These are phyloP conservation scores for Lepidonotus clava DNA, from an alignment of 2,888 invertebrate genomes.

Conservation along the genomic window DNA sequence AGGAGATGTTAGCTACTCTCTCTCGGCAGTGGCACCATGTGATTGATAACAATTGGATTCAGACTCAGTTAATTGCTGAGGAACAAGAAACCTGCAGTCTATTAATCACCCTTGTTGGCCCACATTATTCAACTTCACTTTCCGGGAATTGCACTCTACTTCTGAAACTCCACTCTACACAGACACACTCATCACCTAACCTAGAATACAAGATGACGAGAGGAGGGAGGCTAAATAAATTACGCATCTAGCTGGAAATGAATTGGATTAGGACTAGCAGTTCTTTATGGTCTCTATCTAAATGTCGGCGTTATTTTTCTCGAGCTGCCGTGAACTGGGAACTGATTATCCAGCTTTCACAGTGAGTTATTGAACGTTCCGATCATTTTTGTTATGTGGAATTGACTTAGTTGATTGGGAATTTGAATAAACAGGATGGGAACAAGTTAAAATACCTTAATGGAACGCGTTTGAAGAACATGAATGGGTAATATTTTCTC, in stretches of 20 bases:
- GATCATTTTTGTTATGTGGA: no score
- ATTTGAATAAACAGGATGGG: no score
- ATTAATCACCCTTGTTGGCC: neutral
- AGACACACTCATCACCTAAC: no score
- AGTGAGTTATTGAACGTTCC: no score
- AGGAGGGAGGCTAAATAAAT: no score
- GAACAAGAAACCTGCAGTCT: neutral
- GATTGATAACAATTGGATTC: conserved; percentile 38
- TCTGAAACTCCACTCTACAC: neutral
- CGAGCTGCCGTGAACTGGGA: neutral
- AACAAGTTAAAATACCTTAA: no score
- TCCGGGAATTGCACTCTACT: no score
- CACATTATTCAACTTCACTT: neutral
- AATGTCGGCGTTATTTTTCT: neutral
- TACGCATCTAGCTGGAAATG: neutral
- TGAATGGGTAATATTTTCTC: no score
- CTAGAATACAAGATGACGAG: no score
- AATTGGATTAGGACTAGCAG: neutral
- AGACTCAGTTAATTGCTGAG: conserved; percentile 25
- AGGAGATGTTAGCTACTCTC: no score
- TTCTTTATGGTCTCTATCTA: neutral
- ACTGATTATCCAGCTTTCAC: neutral
- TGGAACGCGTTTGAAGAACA: no score
- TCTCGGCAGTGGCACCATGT: neutral
- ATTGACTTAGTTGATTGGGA: no score